A percentile compares a stretch with the other conserved stretches of the same genome.
Evolutionary conservation across 2,113 vertebrate species (phyloP).

Genomic region (Aramus guarauna): DNA sequence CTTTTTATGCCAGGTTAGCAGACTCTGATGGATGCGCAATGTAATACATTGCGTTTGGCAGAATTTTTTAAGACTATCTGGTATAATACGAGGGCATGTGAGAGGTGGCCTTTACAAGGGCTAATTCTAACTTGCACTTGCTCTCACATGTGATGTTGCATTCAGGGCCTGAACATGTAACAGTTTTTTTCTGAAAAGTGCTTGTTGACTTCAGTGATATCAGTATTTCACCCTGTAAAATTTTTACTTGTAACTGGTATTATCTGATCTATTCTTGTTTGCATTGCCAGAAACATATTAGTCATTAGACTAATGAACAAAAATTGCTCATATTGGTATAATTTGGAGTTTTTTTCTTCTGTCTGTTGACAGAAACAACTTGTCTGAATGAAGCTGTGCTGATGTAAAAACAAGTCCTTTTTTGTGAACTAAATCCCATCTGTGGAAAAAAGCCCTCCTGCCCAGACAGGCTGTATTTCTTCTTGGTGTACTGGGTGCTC

Average conservation of each 20-base stretch:
- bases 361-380: neutral
- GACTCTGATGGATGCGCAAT: neutral
- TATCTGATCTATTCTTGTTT: neutral
- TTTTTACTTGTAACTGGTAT: neutral
- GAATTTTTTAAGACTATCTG: neutral
- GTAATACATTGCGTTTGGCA: neutral
- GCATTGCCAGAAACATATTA: neutral
- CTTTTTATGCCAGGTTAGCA: neutral
- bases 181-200: neutral
- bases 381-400: neutral
- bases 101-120: neutral
- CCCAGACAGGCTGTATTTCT: neutral
- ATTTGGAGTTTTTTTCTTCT: neutral
- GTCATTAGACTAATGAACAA: neutral
- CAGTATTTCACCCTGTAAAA: neutral
- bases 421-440: neutral
- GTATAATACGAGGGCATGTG: neutral
- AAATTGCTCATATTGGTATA: neutral
- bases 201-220: neutral
- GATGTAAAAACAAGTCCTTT: neutral
- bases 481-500: neutral
- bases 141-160: neutral
- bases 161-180: neutral
- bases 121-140: neutral
- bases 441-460: neutral